phyloP scores from a whole-genome alignment of 2,888 invertebrate genomes.

The Allolobophora icterica region DNA sequence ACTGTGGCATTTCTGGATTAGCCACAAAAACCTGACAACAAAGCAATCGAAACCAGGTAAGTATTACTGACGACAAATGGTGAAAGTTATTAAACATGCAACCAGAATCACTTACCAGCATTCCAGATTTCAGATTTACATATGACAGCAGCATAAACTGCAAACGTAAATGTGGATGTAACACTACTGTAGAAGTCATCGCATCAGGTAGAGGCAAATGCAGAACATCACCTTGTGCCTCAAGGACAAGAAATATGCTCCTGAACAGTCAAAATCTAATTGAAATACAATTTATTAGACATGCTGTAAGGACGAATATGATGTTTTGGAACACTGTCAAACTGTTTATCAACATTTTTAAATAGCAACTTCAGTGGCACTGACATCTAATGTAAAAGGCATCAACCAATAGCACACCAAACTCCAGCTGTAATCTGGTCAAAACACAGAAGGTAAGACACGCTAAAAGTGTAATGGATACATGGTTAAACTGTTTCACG shows the following conservation, averaged over 20 bases:
- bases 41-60: neutral
- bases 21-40: constrained; percentile 91
- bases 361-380: neutral
- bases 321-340: neutral
- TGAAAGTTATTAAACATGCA: neutral
- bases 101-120: too few relatives aligned
- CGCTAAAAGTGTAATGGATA: neutral
- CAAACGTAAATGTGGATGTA: neutral
- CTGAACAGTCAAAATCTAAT: neutral
- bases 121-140: too few relatives aligned
- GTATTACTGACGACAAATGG: neutral
- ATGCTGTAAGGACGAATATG: neutral
- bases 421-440: too few relatives aligned
- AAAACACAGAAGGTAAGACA: neutral
- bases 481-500: too few relatives aligned
- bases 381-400: too few relatives aligned
- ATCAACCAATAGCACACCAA: too few relatives aligned
- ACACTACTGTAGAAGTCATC: neutral
- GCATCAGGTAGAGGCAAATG: too few relatives aligned
- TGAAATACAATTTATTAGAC: neutral
- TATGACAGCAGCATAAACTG: neutral
- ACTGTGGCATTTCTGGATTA: constrained; percentile 99
- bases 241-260: neutral
- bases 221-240: neutral
- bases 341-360: neutral